Base-by-base conservation (phyloP, 2,797 vertebrate species). In the Allobates femoralis region DNA sequence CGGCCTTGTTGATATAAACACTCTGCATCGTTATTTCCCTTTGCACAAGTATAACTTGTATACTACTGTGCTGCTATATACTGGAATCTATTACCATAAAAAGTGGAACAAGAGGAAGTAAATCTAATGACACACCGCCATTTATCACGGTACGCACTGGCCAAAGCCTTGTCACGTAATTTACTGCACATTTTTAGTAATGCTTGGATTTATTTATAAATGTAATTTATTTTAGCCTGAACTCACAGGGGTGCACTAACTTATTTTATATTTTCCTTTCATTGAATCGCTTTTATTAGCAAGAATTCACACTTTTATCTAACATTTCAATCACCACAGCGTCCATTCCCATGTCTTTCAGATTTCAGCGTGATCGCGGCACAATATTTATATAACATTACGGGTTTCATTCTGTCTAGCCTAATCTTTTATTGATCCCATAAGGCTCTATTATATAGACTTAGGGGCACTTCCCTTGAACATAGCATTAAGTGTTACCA, bases 361-460 rank as follows among this genome's bases (percentile, higher is more conserved):
- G 76, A 82, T 76, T 37, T 64, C 53, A 82, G 74, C 60, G 56
- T 75, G 78, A 79, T 74, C 55, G 73, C 84, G 53, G 41, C 67
- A 53, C 78, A 64, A 81, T 80, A 81, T 86, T 86, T 86, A 86
- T 86, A 50, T 86, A 80, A 86, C 78, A 81, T 86, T 86, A 74
- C 23, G 53, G 55, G 80, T 77, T 62, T 87, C 85, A 60, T 87
- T 81, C 85, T 87, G 85, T 87, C 80, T 87, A 87, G 71, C 80
- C 85, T 87, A 87, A 78, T 87, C 85, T 83, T 87, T 87, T 87
- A 87, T 82, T 71, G 82, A 87, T 77, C 85, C 85, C 80, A 71
- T 69, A 83, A 81, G 73, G 85, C 60, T 56, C 26, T 58, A 77
- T 83, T 83, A 87, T 78, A 87, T 56, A 62, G 80, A 71, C 74